These are phyloP conservation scores for Drosophila navojoa DNA, from an alignment of 1,140 invertebrate genomes.

Conservation along the genomic window DNA sequence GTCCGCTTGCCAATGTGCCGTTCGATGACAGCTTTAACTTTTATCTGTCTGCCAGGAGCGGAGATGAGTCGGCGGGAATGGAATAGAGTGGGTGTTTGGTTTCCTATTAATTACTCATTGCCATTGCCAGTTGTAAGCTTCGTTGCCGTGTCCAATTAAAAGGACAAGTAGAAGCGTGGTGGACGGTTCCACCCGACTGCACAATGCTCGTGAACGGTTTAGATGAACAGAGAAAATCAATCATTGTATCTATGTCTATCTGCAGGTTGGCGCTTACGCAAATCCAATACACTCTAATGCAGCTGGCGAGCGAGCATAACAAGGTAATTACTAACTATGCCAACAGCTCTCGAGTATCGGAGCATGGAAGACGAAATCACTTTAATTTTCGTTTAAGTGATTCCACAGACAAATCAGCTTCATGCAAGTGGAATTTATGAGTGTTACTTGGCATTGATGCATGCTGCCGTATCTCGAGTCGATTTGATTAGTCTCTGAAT, in stretches of 20 bases:
- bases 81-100: not conserved
- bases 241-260: no score
- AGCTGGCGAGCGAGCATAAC: no score
- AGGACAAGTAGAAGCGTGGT: slow-evolving; percentile 2
- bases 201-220: no score
- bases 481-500: slow-evolving; percentile 14
- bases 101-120: slow-evolving; percentile 43
- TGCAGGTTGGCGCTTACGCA: no score
- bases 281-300: no score
- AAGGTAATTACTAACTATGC: slow-evolving; percentile 29
- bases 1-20: slow-evolving; percentile 13
- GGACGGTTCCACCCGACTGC: no score
- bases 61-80: not conserved
- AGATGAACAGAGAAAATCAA: no score
- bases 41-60: not conserved
- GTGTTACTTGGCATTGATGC: not conserved
- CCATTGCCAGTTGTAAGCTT: slow-evolving; percentile 17
- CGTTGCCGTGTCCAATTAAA: slow-evolving; percentile 38
- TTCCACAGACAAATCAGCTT: not conserved
- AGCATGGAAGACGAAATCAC: not conserved
- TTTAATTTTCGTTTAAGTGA: slow-evolving; percentile 4
- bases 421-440: not conserved
- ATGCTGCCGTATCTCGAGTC: not conserved
- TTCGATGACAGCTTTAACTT: slow-evolving; percentile 27
- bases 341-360: slow-evolving; percentile 15